Conservation (phyloP, 1,140 invertebrate species). For the Lasioglossum albipes region DNA sequence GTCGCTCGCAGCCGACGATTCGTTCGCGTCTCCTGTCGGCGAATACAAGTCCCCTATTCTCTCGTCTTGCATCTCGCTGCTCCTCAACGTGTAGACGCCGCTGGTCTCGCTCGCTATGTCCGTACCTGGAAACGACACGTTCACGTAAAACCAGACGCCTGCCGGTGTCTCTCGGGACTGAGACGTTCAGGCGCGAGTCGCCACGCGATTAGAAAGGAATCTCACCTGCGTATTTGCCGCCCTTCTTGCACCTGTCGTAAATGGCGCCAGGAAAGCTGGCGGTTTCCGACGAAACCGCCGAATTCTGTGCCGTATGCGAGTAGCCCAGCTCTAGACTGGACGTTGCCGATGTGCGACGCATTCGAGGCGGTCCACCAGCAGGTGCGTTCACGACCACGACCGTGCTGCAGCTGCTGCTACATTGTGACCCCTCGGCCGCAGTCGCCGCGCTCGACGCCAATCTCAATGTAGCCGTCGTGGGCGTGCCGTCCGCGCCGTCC, state of each 20-base stretch:
- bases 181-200: too few relatives aligned
- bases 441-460: conserved; percentile 64
- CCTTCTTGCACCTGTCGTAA: conserved; percentile 78
- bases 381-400: conserved; percentile 86
- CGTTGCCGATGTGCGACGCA: conserved; percentile 83
- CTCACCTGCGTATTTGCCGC: conserved; percentile 73
- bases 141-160: neutral
- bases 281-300: conserved; percentile 81
- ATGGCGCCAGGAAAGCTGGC: conserved; percentile 78
- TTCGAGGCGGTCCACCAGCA: conserved; percentile 79
- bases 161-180: too few relatives aligned
- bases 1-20: conserved; percentile 72
- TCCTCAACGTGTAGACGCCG: conserved; percentile 88
- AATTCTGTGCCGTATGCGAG: conserved; percentile 91
- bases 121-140: conserved; percentile 60
- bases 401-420: conserved; percentile 90
- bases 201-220: too few relatives aligned
- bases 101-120: conserved; percentile 85
- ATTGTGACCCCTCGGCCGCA: conserved; percentile 85
- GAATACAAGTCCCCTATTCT: conserved; percentile 69
- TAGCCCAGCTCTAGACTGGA: conserved; percentile 90
- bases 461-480: conserved; percentile 54
- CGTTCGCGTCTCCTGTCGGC: conserved; percentile 69
- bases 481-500: conserved; percentile 65
- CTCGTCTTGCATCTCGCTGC: conserved; percentile 83